Evolutionary conservation across 1,140 invertebrate genomes (phyloP), one percentile per base, ranked within the genome.

Genomic region (Dendrolimus kikuchii): DNA sequence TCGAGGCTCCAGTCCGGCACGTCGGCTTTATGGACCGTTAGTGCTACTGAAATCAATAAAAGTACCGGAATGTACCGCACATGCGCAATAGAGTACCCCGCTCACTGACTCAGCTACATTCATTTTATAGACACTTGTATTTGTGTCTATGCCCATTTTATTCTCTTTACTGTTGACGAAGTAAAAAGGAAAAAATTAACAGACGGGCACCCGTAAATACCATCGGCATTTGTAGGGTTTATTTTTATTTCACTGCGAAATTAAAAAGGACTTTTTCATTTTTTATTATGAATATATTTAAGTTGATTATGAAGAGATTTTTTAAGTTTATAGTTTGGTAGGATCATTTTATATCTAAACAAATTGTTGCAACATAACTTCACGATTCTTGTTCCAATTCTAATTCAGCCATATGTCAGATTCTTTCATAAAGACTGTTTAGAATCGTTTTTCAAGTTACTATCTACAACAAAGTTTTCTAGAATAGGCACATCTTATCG

Each of bases 11-110:
- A 63, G 81, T 78, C 75, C 79, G 66, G 75, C 77, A 79, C 77
- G 79, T 81, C 74, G 76, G 73, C 64, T 78, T 81, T 78, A 86
- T 86, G 75, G 83, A 74, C 82, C 87, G 88, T 89, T 89, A 89
- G 86, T 87, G 88, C 89, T 89, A 89, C 89, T 89, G 89, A 89
- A 90, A 90, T 90, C 89, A 90, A 90, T 90, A 90, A 90, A 90
- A 90, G 87, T 89, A 79, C 86, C 86, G 74, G 86, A 88, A 88
- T 87, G 86, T 85, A 87, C 82, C 77, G 87, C 84, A 80, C 87
- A 88, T 88, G 87, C 87, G 87, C 87, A 79, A 64, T 74, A 71
- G 66, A 74, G 59, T 57, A 68, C 57, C 64, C 73, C 68, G 58
- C 62, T 66, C 70, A 76, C 82, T 81, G 81, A 86, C 62, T 84